A percentile compares a stretch with the other conserved stretches of the same genome.
These are phyloP conservation scores for Marasmarcha lunaedactyla DNA, from an alignment of 2,888 invertebrate species.

Conservation along the genomic window DNA sequence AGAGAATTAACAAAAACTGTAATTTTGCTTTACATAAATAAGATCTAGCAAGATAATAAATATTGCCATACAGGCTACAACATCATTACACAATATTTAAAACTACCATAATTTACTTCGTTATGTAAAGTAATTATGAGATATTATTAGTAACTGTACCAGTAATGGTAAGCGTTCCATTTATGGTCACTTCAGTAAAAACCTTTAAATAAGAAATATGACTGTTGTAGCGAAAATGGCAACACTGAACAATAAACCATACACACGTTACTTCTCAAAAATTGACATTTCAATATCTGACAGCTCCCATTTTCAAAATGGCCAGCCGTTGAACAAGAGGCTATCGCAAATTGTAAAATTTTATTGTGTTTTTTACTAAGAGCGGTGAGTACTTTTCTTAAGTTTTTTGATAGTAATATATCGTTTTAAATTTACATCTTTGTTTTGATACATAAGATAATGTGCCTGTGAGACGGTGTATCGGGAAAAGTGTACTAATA, in stretches of 20 bases:
- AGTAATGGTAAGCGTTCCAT: constrained; percentile 2
- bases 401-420: background rate
- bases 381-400: background rate
- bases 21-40: too few relatives aligned
- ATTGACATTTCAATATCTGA: background rate
- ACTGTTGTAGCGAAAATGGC: background rate
- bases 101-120: too few relatives aligned
- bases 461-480: background rate
- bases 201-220: constrained; percentile 1
- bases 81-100: too few relatives aligned
- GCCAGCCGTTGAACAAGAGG: background rate
- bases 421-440: background rate
- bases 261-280: background rate
- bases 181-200: constrained; percentile 1
- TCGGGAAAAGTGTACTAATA: background rate
- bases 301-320: constrained; percentile 1
- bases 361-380: background rate
- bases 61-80: too few relatives aligned
- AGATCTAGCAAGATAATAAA: too few relatives aligned
- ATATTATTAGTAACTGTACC: constrained; percentile 4
- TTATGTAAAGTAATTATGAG: too few relatives aligned
- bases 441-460: background rate
- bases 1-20: too few relatives aligned
- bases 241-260: background rate
- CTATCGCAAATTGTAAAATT: background rate